These are phyloP conservation scores for Brachionus paranguensis DNA, from an alignment of 1,140 invertebrate genomes.

Conservation along the genomic window DNA sequence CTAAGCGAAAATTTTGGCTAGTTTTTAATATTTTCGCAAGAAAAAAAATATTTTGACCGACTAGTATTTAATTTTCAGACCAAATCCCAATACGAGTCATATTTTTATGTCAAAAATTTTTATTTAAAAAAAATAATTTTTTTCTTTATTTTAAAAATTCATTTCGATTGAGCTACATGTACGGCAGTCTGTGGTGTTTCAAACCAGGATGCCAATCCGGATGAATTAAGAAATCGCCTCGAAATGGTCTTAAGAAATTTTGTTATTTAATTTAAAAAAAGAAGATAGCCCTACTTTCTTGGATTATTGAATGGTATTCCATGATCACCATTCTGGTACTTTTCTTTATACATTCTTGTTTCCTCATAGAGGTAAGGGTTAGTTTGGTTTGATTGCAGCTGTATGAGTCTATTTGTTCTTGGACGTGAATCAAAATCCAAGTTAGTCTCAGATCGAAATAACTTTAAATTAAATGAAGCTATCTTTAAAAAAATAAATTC, in stretches of 20 bases:
- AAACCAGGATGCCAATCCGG: slow-evolving; percentile 47
- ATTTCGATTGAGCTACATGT: neutral
- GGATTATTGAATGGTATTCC: slow-evolving; percentile 6
- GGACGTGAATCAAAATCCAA: neutral
- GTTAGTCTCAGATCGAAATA: slow-evolving; percentile 2
- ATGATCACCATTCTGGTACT: slow-evolving; percentile 29
- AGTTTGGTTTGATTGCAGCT: slow-evolving; percentile 16
- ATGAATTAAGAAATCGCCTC: slow-evolving; percentile 48
- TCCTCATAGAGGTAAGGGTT: slow-evolving; percentile 29
- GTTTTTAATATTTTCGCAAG: neutral
- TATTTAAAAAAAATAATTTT: neutral
- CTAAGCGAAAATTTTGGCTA: neutral
- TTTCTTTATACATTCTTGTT: slow-evolving; percentile 38
- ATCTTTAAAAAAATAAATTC: neutral
- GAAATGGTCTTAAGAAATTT: neutral
- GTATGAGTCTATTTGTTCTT: neutral
- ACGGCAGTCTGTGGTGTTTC: slow-evolving; percentile 45
- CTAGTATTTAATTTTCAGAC: neutral
- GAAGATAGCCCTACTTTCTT: neutral
- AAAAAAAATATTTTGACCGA: neutral
- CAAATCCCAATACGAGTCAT: neutral
- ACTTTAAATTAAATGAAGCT: neutral
- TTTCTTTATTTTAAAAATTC: neutral
- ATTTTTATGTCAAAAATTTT: neutral
- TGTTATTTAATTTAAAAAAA: neutral